A percentile compares a stretch with the other conserved stretches of the same genome.
phyloP scores from a whole-genome alignment of 2,113 vertebrate species.

The Xenotilapia longispinis region DNA sequence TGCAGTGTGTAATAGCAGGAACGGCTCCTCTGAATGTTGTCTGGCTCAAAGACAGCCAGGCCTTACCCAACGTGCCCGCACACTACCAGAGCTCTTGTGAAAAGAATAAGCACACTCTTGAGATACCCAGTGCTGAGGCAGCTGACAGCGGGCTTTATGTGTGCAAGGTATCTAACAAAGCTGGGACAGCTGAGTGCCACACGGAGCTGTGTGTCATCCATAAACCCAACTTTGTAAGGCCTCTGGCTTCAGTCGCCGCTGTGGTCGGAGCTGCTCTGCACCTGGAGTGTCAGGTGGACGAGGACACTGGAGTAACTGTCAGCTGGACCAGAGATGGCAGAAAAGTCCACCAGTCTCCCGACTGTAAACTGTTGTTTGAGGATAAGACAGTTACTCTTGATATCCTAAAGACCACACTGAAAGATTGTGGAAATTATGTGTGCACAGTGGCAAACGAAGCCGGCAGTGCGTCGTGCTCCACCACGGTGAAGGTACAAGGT shows the following conservation, averaged over 20 bases:
- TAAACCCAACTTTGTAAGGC: conserved; percentile 81
- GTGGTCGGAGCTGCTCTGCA: conserved; percentile 81
- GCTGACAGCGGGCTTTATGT: conserved; percentile 77
- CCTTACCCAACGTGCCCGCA: conserved; percentile 57
- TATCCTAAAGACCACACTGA: conserved; percentile 82
- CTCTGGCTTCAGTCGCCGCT: conserved; percentile 73
- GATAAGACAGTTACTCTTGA: conserved; percentile 84
- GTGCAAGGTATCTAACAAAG: conserved; percentile 82
- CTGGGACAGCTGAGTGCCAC: conserved; percentile 81
- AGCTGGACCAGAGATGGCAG: conserved; percentile 83
- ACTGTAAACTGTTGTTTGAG: conserved; percentile 88
- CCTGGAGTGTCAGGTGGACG: conserved; percentile 85
- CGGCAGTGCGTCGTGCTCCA: conserved; percentile 77
- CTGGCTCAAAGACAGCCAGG: conserved; percentile 81
- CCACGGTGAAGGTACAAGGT: conserved; percentile 83
- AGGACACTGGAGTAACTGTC: conserved; percentile 83
- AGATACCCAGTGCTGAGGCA: conserved; percentile 67
- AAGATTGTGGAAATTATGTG: conserved; percentile 81
- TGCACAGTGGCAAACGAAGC: conserved; percentile 84
- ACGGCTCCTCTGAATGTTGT: conserved; percentile 82
- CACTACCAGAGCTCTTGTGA: conserved; percentile 76
- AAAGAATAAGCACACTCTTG: conserved; percentile 81
- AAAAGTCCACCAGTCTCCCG: conserved; percentile 80
- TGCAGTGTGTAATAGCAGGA: conserved; percentile 81
- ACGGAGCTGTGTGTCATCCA: conserved; percentile 78